Conservation (phyloP, 2,797 vertebrate genomes). For the Scarus forsteni region DNA sequence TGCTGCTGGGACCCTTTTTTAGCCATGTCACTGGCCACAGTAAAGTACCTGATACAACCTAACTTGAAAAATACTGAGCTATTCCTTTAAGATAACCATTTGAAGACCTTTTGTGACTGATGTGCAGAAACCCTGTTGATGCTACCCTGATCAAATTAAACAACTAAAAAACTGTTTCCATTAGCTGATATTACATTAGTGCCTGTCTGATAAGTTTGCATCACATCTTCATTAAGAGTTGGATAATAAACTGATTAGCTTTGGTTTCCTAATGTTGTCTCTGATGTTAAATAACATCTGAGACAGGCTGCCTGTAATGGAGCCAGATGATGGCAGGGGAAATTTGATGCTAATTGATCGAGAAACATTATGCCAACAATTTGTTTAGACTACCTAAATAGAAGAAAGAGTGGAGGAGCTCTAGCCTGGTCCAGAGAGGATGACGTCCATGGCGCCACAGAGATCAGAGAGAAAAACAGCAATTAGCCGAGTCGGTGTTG, state of each 20-base stretch:
- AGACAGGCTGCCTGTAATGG: slow-evolving; percentile 8
- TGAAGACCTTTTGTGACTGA: too few species aligned
- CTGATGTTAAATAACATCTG: slow-evolving; percentile 26
- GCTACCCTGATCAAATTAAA: not conserved
- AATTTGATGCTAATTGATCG: slow-evolving; percentile 49
- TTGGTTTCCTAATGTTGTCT: slow-evolving; percentile 19
- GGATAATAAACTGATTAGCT: slow-evolving; percentile 4
- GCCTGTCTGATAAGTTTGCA: slow-evolving; percentile 13
- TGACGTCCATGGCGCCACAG: slow-evolving; percentile 25
- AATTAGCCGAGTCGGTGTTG: slow-evolving; percentile 54
- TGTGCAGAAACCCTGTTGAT: too few species aligned
- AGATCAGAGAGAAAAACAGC: slow-evolving; percentile 60
- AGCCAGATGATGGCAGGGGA: slow-evolving; percentile 19
- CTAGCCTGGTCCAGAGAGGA: slow-evolving; percentile 39
- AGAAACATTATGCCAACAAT: slow-evolving; percentile 57
- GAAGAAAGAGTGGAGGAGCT: slow-evolving; percentile 28
- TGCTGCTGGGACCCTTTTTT: too few species aligned
- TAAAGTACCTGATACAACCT: too few species aligned
- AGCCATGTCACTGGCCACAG: too few species aligned
- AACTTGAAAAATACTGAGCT: too few species aligned
- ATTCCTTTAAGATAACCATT: too few species aligned
- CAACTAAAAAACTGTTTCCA: slow-evolving; percentile 5
- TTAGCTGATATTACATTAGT: slow-evolving; percentile 9
- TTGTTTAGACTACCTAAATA: slow-evolving; percentile 51
- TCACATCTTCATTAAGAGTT: slow-evolving; percentile 19